Percentiles rank a stretch among this genome's conserved stretches.
Evolutionary conservation across 2,113 vertebrate species (phyloP).

Genomic region (Henicopernis longicauda): DNA sequence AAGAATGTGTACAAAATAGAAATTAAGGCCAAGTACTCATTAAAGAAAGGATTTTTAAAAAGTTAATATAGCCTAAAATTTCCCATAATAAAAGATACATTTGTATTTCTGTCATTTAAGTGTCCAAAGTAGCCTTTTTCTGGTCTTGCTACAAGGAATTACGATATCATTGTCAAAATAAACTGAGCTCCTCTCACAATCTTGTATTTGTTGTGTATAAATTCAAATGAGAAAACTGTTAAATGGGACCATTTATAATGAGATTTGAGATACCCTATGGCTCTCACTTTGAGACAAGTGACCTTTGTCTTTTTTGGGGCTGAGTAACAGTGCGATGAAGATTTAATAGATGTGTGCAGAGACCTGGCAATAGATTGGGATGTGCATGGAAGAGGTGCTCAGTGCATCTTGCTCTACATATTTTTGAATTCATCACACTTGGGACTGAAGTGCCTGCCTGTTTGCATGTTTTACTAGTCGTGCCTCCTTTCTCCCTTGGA

Average conservation of each 20-base stretch:
- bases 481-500: neutral
- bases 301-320: slow-evolving; percentile 36
- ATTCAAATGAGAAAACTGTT: slow-evolving; percentile 44
- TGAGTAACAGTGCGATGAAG: neutral
- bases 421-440: neutral
- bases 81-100: neutral
- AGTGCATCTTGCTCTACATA: neutral
- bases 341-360: slow-evolving; percentile 24
- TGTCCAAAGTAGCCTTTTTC: neutral
- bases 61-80: neutral
- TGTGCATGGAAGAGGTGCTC: neutral
- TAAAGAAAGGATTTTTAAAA: neutral
- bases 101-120: neutral
- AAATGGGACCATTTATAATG: slow-evolving; percentile 52
- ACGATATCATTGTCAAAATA: neutral
- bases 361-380: neutral
- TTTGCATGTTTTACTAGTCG: neutral
- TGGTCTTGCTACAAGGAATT: neutral
- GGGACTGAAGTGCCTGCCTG: neutral
- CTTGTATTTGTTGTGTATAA: slow-evolving; percentile 39
- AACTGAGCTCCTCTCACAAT: neutral
- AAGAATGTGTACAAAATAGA: neutral
- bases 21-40: neutral
- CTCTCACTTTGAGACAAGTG: slow-evolving; percentile 39
- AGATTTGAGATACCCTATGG: slow-evolving; percentile 40